phyloP scores from a whole-genome alignment of 2,113 vertebrate species.

The Anthoscopus minutus region DNA sequence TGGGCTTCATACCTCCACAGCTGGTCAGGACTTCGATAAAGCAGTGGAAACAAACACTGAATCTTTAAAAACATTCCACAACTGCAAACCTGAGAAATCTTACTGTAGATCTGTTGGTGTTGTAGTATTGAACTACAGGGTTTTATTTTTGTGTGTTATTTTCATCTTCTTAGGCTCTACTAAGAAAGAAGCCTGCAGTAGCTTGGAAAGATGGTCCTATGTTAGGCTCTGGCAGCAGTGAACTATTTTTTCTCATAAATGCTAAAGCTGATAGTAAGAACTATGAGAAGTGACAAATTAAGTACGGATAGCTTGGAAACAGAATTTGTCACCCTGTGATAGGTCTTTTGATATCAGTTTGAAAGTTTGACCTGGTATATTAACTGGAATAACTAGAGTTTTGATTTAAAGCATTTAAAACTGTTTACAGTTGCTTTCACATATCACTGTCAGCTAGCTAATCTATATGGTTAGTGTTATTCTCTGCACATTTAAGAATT shows the following conservation, averaged over 20 bases:
- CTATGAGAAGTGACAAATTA: background rate
- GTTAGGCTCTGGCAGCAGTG: background rate
- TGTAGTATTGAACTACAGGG: background rate
- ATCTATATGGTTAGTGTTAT: background rate
- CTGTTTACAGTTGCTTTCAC: slow-evolving; percentile 16
- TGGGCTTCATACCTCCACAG: slow-evolving; percentile 98
- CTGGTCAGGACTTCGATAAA: slow-evolving; percentile 94
- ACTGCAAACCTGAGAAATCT: background rate
- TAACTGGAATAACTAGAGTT: slow-evolving; percentile 10
- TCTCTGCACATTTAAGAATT: background rate
- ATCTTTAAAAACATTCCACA: slow-evolving; percentile 33
- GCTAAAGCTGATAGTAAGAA: background rate
- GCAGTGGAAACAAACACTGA: background rate
- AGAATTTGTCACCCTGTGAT: background rate
- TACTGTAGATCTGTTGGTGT: background rate
- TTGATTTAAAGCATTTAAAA: background rate
- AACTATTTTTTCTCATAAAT: background rate
- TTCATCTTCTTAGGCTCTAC: background rate
- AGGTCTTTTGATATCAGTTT: background rate
- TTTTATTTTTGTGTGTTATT: background rate
- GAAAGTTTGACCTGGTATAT: background rate
- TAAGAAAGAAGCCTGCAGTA: background rate
- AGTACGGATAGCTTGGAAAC: background rate
- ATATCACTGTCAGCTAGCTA: background rate
- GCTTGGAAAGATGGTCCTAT: background rate